Evolutionary conservation across 2,888 invertebrate species (phyloP).

Genomic region (Chironomus tentans): DNA sequence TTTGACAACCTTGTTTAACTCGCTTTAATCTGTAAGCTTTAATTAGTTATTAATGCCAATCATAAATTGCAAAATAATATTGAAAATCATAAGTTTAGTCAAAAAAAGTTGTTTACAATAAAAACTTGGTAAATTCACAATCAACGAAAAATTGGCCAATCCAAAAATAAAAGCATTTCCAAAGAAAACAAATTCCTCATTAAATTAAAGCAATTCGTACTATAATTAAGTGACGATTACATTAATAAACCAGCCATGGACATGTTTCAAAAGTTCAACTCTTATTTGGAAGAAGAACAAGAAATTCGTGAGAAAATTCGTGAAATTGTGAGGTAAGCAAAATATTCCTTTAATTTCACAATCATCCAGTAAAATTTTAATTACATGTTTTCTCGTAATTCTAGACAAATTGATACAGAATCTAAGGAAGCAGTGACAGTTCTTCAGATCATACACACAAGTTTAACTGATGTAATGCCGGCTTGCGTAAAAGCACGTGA

Average conservation of each 20-base stretch:
- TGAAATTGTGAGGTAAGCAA: conserved; percentile 27
- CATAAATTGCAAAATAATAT: too few relatives aligned
- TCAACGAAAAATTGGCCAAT: too few relatives aligned
- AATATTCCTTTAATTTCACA: conserved; percentile 49
- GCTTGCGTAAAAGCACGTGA: conserved; percentile 57
- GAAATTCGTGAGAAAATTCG: conserved; percentile 54
- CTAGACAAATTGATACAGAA: conserved; percentile 62
- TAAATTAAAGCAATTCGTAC: neutral
- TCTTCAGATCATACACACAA: conserved; percentile 75
- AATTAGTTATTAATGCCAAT: too few relatives aligned
- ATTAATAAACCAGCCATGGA: conserved; percentile 32
- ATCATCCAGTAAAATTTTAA: neutral
- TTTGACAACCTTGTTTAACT: too few relatives aligned
- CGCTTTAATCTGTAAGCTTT: too few relatives aligned
- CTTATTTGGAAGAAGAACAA: conserved; percentile 67
- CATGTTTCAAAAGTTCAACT: conserved; percentile 68
- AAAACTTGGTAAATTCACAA: neutral
- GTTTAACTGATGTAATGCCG: conserved; percentile 52
- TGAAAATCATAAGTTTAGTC: too few relatives aligned
- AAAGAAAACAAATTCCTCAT: neutral
- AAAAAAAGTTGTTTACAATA: neutral
- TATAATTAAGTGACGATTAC: neutral
- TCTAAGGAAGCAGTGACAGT: conserved; percentile 69
- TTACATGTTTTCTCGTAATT: conserved; percentile 36
- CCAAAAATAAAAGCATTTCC: too few relatives aligned